Evolutionary conservation across 2,113 vertebrate species (phyloP).

Genomic region (Picathartes gymnocephalus): DNA sequence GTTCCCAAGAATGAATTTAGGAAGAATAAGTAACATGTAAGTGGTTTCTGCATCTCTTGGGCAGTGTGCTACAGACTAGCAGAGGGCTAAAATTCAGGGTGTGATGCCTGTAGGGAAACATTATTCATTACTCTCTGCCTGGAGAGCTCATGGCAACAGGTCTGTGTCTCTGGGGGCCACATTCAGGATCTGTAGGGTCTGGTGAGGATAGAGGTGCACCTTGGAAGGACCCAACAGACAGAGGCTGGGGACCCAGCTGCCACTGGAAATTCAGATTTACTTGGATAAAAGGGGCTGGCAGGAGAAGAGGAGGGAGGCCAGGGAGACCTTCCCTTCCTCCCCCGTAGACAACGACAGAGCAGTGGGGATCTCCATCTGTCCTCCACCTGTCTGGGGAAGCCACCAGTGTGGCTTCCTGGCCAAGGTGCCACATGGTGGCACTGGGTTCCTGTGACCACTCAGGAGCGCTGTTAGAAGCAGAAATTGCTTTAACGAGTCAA

Average conservation of each 20-base stretch:
- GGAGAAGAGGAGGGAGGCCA: not conserved
- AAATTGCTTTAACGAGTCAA: not conserved
- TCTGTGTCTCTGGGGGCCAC: not conserved
- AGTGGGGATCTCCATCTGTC: not conserved
- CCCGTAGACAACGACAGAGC: not conserved
- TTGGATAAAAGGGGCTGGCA: not conserved
- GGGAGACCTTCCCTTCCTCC: not conserved
- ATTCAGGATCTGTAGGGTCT: not conserved
- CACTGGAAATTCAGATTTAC: not conserved
- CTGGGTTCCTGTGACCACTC: not conserved
- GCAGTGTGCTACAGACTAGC: not conserved
- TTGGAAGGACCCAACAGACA: not conserved
- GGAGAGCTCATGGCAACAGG: not conserved
- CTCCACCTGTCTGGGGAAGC: rapidly evolving
- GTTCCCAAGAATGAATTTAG: not conserved
- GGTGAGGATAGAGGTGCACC: not conserved
- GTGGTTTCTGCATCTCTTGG: not conserved
- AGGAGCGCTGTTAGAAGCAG: not conserved
- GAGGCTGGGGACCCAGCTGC: not conserved
- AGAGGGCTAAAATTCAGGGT: not conserved
- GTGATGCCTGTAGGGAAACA: not conserved
- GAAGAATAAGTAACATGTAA: not conserved
- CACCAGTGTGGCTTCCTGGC: not conserved
- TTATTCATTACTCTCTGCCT: not conserved
- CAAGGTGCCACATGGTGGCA: not conserved